Percentiles rank a stretch among this genome's conserved stretches.
Evolutionary conservation across 2,113 vertebrate genomes (phyloP).

Genomic region (Xenotilapia caudafasciata): DNA sequence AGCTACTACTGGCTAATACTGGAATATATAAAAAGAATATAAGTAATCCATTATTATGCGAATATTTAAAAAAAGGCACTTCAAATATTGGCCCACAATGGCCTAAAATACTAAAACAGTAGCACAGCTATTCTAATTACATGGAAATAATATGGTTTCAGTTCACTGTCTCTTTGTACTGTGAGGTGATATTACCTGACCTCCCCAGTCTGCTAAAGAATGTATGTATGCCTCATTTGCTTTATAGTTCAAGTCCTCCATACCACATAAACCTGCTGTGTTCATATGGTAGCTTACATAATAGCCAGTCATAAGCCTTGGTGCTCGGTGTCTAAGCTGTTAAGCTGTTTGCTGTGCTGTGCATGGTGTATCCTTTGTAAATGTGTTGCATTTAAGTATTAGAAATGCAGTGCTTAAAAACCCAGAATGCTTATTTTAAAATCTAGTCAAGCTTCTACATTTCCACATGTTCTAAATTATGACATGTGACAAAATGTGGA

Average conservation of each 20-base stretch:
- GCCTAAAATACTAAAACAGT: not conserved
- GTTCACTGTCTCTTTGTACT: not conserved
- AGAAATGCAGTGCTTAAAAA: not conserved
- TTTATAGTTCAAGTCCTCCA: not conserved
- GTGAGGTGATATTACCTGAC: not conserved
- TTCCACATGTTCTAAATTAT: not conserved
- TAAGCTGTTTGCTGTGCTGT: not conserved
- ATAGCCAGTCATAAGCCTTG: not conserved
- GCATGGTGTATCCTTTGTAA: not conserved
- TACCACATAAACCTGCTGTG: not conserved
- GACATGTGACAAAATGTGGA: not conserved
- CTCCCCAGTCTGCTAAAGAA: not conserved
- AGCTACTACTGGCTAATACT: not conserved
- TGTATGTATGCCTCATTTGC: not conserved
- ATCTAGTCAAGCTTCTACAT: not conserved
- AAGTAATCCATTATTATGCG: accelerated
- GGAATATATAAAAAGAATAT: not conserved
- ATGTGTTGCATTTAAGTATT: not conserved
- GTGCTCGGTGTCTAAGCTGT: not conserved
- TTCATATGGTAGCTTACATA: not conserved
- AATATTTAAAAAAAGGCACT: not conserved
- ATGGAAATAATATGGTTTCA: not conserved
- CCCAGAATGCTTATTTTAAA: not conserved
- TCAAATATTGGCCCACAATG: not conserved
- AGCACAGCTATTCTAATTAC: not conserved